phyloP scores from a whole-genome alignment of 2,113 vertebrate species.

The Isurus oxyrinchus region DNA sequence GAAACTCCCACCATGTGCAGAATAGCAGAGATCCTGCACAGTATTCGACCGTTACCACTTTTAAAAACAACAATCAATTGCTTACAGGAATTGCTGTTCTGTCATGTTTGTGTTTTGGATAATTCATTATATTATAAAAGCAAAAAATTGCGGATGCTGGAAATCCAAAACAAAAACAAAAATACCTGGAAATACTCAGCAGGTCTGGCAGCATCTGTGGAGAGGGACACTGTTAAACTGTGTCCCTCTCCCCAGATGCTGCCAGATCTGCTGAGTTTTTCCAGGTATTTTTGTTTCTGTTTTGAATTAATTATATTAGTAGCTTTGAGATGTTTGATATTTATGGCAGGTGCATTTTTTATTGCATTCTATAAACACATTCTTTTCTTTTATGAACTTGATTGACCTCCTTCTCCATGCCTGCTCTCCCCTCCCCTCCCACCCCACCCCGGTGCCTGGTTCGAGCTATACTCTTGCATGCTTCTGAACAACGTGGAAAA shows the following conservation, averaged over 20 bases:
- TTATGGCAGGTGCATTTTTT: not conserved
- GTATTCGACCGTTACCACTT: not conserved
- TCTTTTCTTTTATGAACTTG: not conserved
- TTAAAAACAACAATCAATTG: not conserved
- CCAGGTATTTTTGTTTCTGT: no score
- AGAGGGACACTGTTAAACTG: no score
- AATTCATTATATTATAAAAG: not conserved
- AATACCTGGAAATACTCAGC: no score
- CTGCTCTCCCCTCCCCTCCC: no score
- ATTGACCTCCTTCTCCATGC: not conserved
- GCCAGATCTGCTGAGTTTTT: no score
- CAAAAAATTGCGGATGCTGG: no score
- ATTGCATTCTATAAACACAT: not conserved
- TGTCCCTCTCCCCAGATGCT: no score
- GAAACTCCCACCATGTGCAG: not conserved
- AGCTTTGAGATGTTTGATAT: not conserved
- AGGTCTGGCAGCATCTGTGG: no score
- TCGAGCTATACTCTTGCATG: not conserved
- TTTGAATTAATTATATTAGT: not conserved
- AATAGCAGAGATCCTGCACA: not conserved
- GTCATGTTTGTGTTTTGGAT: not conserved
- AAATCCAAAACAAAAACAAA: no score
- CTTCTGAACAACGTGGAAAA: not conserved
- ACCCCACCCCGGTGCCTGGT: not conserved
- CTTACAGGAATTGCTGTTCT: not conserved